Evolutionary conservation across 1,140 invertebrate genomes (phyloP).

Genomic region (Chrysopa pallens): DNA sequence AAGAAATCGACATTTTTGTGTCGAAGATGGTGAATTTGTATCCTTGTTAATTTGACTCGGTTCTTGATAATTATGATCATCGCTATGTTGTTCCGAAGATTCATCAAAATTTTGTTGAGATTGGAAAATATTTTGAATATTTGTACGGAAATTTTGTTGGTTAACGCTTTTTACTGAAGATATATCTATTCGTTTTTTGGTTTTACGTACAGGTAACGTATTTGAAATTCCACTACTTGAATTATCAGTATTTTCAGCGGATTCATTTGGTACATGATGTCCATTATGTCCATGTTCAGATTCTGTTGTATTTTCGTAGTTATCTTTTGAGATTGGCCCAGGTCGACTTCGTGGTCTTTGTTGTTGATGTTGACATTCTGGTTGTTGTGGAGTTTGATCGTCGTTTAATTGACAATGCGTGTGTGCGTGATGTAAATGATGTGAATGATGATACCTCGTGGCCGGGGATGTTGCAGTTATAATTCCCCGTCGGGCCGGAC

Average conservation of each 20-base stretch:
- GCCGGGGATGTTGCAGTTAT: not conserved
- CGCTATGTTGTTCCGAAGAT: slow-evolving; percentile 5
- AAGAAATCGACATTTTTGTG: slow-evolving; percentile 16
- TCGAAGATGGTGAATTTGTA: slow-evolving; percentile 4
- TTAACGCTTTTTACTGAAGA: slow-evolving; percentile 22
- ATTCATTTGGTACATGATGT: slow-evolving; percentile 20
- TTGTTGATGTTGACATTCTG: slow-evolving; percentile 9
- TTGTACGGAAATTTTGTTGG: slow-evolving; percentile 17
- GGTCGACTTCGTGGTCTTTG: slow-evolving; percentile 8
- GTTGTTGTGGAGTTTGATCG: slow-evolving; percentile 7
- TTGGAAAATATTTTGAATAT: slow-evolving; percentile 26
- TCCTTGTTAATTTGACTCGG: slow-evolving; percentile 9
- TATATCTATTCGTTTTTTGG: slow-evolving; percentile 29
- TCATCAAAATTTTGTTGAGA: slow-evolving; percentile 8
- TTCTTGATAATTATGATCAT: slow-evolving; percentile 18
- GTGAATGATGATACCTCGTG: slow-evolving; percentile 6
- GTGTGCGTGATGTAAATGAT: slow-evolving; percentile 19
- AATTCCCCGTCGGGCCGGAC: slow-evolving; percentile 29
- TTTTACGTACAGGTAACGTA: slow-evolving; percentile 29
- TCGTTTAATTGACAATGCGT: slow-evolving; percentile 21
- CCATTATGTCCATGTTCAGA: slow-evolving; percentile 9
- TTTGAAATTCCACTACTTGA: slow-evolving; percentile 24
- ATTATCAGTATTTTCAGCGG: slow-evolving; percentile 21
- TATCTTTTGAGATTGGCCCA: slow-evolving; percentile 18
- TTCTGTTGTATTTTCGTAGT: slow-evolving; percentile 23